Evolutionary conservation across 2,797 vertebrate species (phyloP).

Genomic region (Holocentrus rufus): DNA sequence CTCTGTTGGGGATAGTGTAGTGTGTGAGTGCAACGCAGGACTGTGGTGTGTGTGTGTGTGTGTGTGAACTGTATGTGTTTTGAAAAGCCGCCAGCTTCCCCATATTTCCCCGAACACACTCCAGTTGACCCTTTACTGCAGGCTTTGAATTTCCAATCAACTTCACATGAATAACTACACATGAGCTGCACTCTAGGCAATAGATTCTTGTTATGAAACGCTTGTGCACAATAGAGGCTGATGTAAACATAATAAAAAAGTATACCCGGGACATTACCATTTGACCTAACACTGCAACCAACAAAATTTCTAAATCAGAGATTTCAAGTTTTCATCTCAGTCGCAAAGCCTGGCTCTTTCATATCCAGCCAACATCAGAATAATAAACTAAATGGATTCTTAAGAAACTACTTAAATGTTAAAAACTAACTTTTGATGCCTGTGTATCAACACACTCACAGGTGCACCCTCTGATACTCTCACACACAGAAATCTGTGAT

Average conservation of each 20-base stretch:
- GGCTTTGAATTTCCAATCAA: slow-evolving; percentile 74
- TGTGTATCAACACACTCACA: too few species aligned
- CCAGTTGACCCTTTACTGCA: slow-evolving; percentile 69
- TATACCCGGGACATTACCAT: slow-evolving; percentile 35
- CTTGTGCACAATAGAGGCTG: slow-evolving; percentile 31
- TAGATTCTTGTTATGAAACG: slow-evolving; percentile 37
- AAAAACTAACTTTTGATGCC: too few species aligned
- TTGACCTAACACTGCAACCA: slow-evolving; percentile 27
- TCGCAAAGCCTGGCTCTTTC: not conserved
- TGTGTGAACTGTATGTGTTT: slow-evolving; percentile 24
- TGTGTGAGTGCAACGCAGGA: not conserved
- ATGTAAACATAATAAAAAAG: slow-evolving; percentile 46
- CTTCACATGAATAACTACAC: slow-evolving; percentile 64
- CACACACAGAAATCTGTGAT: too few species aligned
- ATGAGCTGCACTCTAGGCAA: slow-evolving; percentile 54
- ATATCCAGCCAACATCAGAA: not conserved
- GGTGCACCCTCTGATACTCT: too few species aligned
- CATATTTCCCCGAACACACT: slow-evolving; percentile 62
- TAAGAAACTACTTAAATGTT: too few species aligned
- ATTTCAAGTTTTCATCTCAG: slow-evolving; percentile 4
- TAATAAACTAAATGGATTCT: not conserved
- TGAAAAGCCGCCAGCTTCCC: slow-evolving; percentile 47
- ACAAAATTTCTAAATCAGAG: slow-evolving; percentile 22
- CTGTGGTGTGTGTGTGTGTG: not conserved
- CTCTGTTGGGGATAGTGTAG: not conserved